Evolutionary conservation across 2,888 invertebrate genomes (phyloP).

Genomic region (Erebia epiphron): DNA sequence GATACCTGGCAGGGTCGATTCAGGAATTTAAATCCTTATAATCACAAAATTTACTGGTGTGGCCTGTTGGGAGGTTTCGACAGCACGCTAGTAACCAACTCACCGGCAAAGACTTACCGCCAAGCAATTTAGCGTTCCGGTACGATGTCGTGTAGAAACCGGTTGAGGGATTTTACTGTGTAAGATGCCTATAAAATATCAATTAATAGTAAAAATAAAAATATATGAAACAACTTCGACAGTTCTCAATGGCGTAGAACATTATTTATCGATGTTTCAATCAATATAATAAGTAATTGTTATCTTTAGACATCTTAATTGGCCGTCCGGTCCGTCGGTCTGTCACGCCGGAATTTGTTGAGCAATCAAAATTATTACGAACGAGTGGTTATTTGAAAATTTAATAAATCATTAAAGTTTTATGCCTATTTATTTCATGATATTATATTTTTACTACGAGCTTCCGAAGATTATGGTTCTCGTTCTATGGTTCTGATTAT

Average conservation of each 20-base stretch:
- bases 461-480: background rate
- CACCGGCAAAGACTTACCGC: no score
- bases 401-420: background rate
- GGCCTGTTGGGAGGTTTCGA: no score
- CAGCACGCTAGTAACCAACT: no score
- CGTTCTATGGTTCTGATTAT: background rate
- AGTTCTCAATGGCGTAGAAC: slow-evolving; percentile 12
- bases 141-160: no score
- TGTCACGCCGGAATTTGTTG: slow-evolving; percentile 31
- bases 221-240: slow-evolving; percentile 3
- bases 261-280: slow-evolving; percentile 38
- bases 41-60: no score
- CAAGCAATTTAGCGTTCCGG: no score
- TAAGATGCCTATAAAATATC: no score
- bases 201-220: no score
- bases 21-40: no score
- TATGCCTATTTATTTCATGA: background rate
- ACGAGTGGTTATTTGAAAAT: slow-evolving; percentile 4
- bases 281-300: slow-evolving; percentile 32
- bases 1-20: no score
- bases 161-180: no score
- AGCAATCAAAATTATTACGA: slow-evolving; percentile 29
- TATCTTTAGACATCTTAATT: slow-evolving; percentile 42
- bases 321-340: slow-evolving; percentile 35
- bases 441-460: background rate